Percentiles rank a stretch among this genome's conserved stretches.
phyloP scores from a whole-genome alignment of 2,888 invertebrate species.

The Cantharis rustica region DNA sequence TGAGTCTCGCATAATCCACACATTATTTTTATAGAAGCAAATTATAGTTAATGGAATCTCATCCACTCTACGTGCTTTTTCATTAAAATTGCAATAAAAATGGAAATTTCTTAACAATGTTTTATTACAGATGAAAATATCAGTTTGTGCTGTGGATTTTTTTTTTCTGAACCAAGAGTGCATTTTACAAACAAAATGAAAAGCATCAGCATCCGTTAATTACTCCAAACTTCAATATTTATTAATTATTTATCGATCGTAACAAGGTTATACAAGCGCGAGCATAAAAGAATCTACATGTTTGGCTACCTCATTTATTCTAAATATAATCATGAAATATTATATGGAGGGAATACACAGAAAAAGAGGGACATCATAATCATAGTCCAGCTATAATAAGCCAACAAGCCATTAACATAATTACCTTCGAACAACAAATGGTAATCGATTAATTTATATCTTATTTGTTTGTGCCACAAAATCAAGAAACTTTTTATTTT shows the following conservation, averaged over 20 bases:
- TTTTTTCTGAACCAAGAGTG: background rate
- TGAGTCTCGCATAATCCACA: slow-evolving; percentile 39
- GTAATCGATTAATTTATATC: background rate
- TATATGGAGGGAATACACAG: background rate
- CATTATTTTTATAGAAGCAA: slow-evolving; percentile 39
- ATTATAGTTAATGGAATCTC: slow-evolving; percentile 45
- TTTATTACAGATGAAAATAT: slow-evolving; percentile 18
- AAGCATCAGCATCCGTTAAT: background rate
- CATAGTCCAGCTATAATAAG: background rate
- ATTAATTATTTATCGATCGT: background rate
- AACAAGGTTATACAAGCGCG: background rate
- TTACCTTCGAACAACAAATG: background rate
- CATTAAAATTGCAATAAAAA: slow-evolving; percentile 49
- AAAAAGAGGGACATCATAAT: slow-evolving; percentile 1
- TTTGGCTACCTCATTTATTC: background rate
- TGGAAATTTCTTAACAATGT: slow-evolving; percentile 41
- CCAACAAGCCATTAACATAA: background rate
- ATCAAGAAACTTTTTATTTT: background rate
- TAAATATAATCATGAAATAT: background rate
- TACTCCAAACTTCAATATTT: background rate
- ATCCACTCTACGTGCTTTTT: slow-evolving; percentile 42
- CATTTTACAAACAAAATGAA: background rate
- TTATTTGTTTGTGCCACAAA: background rate
- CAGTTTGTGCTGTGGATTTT: background rate
- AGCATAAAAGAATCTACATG: background rate